Evolutionary conservation across 1,140 invertebrate species (phyloP).

Genomic region (Nixonia krombeini): DNA sequence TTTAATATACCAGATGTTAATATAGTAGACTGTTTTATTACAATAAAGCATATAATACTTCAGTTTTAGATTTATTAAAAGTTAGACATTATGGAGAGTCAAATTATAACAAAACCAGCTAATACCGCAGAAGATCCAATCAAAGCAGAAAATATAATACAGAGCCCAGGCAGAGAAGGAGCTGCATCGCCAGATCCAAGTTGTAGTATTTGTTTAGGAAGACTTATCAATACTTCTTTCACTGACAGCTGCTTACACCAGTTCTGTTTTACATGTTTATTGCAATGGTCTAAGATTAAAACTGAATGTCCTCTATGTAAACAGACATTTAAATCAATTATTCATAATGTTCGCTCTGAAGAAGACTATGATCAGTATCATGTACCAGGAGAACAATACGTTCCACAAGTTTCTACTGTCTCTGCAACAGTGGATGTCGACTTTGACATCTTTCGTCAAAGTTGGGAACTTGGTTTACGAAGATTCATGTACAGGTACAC

Average conservation of each 20-base stretch:
- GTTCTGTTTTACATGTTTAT: conserved; percentile 93
- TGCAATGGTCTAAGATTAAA: conserved; percentile 97
- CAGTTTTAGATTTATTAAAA: too few species aligned
- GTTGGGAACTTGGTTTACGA: conserved; percentile 20
- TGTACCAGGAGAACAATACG: conserved; percentile 68
- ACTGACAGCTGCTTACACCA: conserved; percentile 93
- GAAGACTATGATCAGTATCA: conserved; percentile 91
- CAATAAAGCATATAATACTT: too few species aligned
- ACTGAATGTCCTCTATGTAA: conserved; percentile 95
- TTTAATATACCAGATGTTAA: too few species aligned
- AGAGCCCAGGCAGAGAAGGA: conserved; percentile 58
- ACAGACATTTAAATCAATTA: conserved; percentile 90
- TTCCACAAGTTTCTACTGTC: conserved; percentile 22
- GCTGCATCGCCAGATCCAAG: conserved; percentile 82
- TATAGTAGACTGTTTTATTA: too few species aligned
- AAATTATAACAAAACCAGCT: conserved; percentile 43
- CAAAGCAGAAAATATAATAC: conserved; percentile 54
- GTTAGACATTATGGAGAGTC: conserved; percentile 55
- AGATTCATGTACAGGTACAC: conserved; percentile 58
- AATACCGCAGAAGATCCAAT: conserved; percentile 50
- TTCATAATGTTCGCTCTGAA: conserved; percentile 91
- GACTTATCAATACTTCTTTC: conserved; percentile 89
- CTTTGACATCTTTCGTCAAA: conserved; percentile 32
- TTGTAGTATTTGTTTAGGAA: conserved; percentile 93
- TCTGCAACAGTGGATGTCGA: conserved; percentile 41